These are phyloP conservation scores for Pangasius sanitwongsei DNA, from an alignment of 2,797 vertebrate genomes.

Conservation along the genomic window DNA sequence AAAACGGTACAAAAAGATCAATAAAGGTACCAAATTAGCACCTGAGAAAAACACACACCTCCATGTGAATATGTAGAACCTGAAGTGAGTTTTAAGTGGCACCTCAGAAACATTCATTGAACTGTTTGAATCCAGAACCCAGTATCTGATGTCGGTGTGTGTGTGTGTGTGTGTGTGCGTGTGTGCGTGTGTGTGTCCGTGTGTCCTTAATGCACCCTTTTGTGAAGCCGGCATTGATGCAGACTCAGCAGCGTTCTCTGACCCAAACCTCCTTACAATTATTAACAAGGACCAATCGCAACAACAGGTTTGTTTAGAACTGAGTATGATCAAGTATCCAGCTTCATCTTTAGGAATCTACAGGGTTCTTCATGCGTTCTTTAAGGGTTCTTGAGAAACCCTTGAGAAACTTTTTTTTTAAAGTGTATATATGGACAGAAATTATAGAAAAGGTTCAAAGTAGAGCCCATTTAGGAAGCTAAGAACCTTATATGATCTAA, in stretches of 20 bases:
- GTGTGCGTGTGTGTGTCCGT: not conserved
- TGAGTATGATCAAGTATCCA: not conserved
- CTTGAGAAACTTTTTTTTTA: not conserved
- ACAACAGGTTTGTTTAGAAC: not conserved
- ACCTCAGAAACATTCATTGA: not conserved
- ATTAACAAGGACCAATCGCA: not conserved
- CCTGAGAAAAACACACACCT: not conserved
- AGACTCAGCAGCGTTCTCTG: not conserved
- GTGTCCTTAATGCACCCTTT: not conserved
- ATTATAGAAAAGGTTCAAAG: not conserved
- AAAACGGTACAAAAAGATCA: conserved; percentile 16
- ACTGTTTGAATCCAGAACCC: not conserved
- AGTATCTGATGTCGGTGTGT: not conserved
- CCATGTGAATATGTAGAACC: not conserved
- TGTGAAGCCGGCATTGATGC: not conserved
- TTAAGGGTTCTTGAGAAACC: not conserved
- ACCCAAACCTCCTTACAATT: not conserved
- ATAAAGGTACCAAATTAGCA: conserved; percentile 18
- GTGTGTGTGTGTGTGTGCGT: not conserved
- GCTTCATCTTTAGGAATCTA: not conserved
- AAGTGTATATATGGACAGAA: not conserved
- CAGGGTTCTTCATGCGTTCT: not conserved
- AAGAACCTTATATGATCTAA: not conserved
- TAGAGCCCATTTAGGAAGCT: not conserved
- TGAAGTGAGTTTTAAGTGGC: not conserved